Conservation (phyloP, 2,113 vertebrate genomes). For the Nothocercus julius region DNA sequence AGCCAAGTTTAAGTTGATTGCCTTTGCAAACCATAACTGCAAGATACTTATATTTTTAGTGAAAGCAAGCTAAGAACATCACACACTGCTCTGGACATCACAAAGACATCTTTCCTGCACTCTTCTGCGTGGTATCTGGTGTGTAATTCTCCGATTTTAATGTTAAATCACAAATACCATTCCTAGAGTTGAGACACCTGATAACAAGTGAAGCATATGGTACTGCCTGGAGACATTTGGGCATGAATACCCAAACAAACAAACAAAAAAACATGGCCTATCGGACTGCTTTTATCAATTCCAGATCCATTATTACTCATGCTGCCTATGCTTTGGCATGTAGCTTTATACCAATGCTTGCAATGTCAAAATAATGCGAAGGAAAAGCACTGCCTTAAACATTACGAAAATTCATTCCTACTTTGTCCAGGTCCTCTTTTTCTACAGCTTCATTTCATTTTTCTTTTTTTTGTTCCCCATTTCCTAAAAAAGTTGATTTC, state of each 20-base stretch:
- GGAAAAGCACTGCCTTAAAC: not conserved
- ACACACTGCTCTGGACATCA: rapidly evolving
- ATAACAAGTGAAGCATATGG: not conserved
- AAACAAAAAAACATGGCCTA: rapidly evolving
- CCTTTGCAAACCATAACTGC: not conserved
- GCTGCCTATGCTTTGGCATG: not conserved
- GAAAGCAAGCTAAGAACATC: not conserved
- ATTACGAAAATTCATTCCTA: not conserved
- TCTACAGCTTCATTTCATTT: not conserved
- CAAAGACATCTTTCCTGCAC: not conserved
- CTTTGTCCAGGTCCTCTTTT: not conserved
- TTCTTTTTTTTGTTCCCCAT: not conserved
- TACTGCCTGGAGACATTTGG: not conserved
- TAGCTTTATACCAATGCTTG: not conserved
- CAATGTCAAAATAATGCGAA: not conserved
- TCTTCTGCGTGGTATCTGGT: not conserved
- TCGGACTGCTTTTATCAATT: not conserved
- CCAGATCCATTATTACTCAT: not conserved
- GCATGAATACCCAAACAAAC: not conserved
- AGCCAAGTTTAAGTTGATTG: not conserved
- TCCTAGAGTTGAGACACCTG: not conserved
- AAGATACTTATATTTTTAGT: not conserved
- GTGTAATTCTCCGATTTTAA: not conserved
- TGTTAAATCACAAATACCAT: not conserved
- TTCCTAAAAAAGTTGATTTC: not conserved